These are phyloP conservation scores for Gisinianus flammeolus DNA, from an alignment of 2,888 invertebrate genomes.

Conservation along the genomic window DNA sequence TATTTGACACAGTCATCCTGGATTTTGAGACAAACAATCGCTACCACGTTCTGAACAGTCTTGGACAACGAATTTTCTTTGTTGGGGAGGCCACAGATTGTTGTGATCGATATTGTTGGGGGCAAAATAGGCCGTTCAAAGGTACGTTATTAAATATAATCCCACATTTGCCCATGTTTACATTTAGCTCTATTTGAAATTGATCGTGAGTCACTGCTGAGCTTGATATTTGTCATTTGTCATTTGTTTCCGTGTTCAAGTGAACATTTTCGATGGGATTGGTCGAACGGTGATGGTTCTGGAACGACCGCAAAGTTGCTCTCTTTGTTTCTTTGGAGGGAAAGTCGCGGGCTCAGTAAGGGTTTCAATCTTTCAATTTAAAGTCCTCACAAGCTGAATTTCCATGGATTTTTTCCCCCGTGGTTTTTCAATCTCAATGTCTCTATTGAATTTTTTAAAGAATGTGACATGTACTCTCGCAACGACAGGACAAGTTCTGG, in stretches of 20 bases:
- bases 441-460: too few species aligned
- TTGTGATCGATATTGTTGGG: neutral
- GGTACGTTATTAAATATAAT: neutral
- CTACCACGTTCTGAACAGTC: neutral
- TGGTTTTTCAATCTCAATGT: too few species aligned
- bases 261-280: neutral
- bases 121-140: neutral
- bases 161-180: too few species aligned
- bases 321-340: neutral
- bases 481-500: neutral
- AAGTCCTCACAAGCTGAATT: too few species aligned
- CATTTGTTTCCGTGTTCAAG: too few species aligned
- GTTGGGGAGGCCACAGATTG: neutral
- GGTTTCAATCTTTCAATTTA: too few species aligned
- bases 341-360: neutral
- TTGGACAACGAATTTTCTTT: slow-evolving; percentile 4
- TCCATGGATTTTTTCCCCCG: too few species aligned
- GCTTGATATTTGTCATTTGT: too few species aligned
- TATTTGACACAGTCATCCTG: too few species aligned
- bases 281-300: neutral
- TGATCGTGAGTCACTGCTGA: too few species aligned
- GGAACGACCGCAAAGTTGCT: neutral
- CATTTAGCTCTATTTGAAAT: too few species aligned
- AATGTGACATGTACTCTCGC: neutral
- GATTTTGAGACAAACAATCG: neutral